These are phyloP conservation scores for Menidia beryllina DNA, from an alignment of 2,113 vertebrate genomes.

Conservation along the genomic window DNA sequence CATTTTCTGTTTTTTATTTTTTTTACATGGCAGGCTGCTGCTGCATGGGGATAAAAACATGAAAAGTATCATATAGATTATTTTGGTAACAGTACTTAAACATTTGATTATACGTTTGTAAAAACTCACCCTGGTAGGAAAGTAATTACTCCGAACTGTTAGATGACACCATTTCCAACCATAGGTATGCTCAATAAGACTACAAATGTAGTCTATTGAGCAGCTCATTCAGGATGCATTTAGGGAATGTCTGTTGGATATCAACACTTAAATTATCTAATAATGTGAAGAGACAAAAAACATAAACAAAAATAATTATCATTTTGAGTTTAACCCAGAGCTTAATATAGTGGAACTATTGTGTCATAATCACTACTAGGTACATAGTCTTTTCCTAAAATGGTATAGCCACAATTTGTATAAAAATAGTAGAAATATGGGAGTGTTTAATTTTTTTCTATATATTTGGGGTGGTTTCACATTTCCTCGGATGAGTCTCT, in stretches of 20 bases:
- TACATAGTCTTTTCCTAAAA: too few species aligned
- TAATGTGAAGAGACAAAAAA: not conserved
- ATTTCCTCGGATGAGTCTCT: too few species aligned
- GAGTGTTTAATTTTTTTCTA: too few species aligned
- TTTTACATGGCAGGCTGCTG: not conserved
- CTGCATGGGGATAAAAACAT: not conserved
- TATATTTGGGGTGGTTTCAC: too few species aligned
- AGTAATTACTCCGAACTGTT: slow-evolving; percentile 25
- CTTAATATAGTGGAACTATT: too few species aligned
- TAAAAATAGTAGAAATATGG: too few species aligned
- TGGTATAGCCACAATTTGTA: too few species aligned
- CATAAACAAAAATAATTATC: too few species aligned
- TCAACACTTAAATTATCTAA: not conserved
- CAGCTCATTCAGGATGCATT: not conserved
- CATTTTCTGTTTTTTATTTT: not conserved
- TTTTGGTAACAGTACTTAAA: not conserved
- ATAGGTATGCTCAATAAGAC: not conserved
- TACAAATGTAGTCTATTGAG: not conserved
- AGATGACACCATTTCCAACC: slow-evolving; percentile 4
- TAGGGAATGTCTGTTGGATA: not conserved
- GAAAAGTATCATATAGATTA: too few species aligned
- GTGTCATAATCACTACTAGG: too few species aligned
- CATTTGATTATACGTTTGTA: slow-evolving; percentile 4
- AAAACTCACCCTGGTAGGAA: slow-evolving; percentile 4
- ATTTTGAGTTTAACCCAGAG: too few species aligned